Base-by-base conservation (phyloP, 2,797 vertebrate genomes). In the Pantherophis alleghaniensis region DNA sequence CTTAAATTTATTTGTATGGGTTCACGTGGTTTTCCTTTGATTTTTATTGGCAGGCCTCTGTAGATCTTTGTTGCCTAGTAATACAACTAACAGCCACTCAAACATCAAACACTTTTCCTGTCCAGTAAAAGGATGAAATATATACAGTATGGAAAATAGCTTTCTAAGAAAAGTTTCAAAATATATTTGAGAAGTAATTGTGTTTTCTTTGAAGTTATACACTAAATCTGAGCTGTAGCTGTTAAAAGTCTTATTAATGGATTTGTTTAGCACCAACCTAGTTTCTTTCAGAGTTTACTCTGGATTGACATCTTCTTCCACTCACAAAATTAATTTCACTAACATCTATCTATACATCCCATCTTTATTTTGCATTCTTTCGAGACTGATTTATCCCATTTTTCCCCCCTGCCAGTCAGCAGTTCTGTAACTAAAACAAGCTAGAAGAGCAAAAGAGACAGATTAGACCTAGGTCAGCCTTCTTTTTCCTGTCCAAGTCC, bases 301-400 rank as follows among this genome's bases (percentile, higher is more conserved):
- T 69, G 28, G n/a, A 42, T 2, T 7, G n/a, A 16, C 20, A 86
- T 56, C 89, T n/a, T 87, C 5, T 20, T n/a, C 55, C 28, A 87
- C 13, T 89, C 24, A 88, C 74, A 93, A 66, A 22, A 87, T n/a
- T 83, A 92, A 83, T 93, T 95, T 94, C 92, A 93, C 14, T 91
- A 88, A 92, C 3, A 91, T 94, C 10, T n/a, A 93, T 90, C 20
- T 4, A 86, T 63, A 22, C 47, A 55, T 63, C 24, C 4, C 9
- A 56, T 32, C 16, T 61, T 32, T 88, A 61, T 28, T 26, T 28
- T 24, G 55, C 42, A n/a, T 63, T 89, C 66, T 24, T 91, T 60
- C 42, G 9, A 79, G 42, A 13, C 55, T 51, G 16, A 24, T 92
- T 79, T 28, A 74, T 28, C 26, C 28, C 26, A 12, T 18, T 10